Evolutionary conservation across 2,797 vertebrate genomes (phyloP).

Genomic region (Paguma larvata): DNA sequence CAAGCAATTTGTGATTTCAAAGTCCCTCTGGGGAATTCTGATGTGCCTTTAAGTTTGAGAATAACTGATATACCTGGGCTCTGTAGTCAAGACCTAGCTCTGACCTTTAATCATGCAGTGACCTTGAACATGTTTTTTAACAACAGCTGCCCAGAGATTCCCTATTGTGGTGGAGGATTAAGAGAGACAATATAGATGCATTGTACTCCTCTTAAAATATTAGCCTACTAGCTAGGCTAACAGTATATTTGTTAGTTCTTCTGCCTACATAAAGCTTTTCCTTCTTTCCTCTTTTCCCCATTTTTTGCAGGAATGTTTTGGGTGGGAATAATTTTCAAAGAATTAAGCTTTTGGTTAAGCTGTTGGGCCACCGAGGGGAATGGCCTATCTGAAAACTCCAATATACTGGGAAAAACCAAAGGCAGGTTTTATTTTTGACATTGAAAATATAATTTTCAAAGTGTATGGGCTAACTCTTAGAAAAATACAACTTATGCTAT

Average conservation of each 20-base stretch:
- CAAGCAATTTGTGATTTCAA: not conserved
- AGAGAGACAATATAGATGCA: not conserved
- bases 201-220: slow-evolving; percentile 27
- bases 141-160: not conserved
- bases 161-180: not conserved
- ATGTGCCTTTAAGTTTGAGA: not conserved
- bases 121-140: not conserved
- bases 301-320: slow-evolving; percentile 30
- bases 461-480: not conserved
- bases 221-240: not conserved
- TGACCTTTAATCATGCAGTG: not conserved
- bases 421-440: slow-evolving; percentile 9
- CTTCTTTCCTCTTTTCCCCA: not conserved
- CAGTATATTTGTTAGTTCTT: not conserved
- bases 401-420: not conserved
- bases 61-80: not conserved
- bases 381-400: not conserved
- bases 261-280: not conserved
- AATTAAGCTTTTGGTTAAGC: slow-evolving; percentile 19
- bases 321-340: not conserved
- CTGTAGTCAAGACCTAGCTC: not conserved
- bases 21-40: not conserved
- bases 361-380: not conserved
- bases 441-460: slow-evolving; percentile 39
- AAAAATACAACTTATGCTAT: not conserved